Evolutionary conservation across 2,113 vertebrate species (phyloP).

Genomic region (Otus sunia): DNA sequence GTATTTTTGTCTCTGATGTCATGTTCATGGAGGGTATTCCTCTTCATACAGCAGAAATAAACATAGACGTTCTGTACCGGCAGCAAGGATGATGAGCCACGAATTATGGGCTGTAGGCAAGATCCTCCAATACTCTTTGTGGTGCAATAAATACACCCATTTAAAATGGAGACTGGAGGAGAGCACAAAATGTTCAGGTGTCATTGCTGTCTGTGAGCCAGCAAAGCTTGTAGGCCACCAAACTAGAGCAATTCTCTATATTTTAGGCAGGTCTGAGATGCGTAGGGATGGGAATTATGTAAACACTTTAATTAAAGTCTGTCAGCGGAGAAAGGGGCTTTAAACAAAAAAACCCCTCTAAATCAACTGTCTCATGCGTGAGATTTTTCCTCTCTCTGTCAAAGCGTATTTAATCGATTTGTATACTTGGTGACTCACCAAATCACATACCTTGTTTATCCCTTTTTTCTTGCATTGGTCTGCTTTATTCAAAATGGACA

Average conservation of each 20-base stretch:
- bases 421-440: background rate
- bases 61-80: background rate
- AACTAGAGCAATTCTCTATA: background rate
- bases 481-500: background rate
- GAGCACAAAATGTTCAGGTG: background rate
- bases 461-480: background rate
- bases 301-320: background rate
- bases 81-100: background rate
- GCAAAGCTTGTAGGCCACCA: background rate
- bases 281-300: background rate
- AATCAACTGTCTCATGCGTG: background rate
- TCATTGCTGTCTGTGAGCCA: background rate
- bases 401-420: background rate
- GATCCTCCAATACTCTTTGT: background rate
- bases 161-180: background rate
- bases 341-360: background rate
- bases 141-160: background rate
- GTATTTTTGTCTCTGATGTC: background rate
- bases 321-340: background rate
- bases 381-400: background rate
- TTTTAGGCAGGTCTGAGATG: background rate
- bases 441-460: background rate
- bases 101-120: background rate
- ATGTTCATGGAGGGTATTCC: background rate
- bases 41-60: background rate